These are phyloP conservation scores for Aotus griseimembra DNA, from an alignment of 2,797 vertebrate species.

Conservation along the genomic window DNA sequence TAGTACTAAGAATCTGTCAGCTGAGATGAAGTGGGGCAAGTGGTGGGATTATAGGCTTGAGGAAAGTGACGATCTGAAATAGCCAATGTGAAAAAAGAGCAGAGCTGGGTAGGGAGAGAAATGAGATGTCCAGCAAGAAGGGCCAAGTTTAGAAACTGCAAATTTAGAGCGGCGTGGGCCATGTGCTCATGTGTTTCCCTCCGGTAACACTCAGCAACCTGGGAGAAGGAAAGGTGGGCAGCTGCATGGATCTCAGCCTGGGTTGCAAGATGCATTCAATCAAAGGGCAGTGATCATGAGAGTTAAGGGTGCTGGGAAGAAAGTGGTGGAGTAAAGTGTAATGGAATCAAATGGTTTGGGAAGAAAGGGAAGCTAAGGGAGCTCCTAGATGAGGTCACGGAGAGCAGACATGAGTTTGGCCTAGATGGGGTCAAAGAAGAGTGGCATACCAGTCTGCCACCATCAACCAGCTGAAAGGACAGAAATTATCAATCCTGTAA, in stretches of 20 bases:
- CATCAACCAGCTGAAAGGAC: background rate
- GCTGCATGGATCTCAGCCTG: background rate
- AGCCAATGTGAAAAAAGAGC: background rate
- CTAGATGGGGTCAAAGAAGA: background rate
- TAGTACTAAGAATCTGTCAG: background rate
- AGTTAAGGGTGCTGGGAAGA: background rate
- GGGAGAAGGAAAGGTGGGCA: background rate
- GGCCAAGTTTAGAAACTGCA: background rate
- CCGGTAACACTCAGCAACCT: background rate
- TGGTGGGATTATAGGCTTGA: background rate
- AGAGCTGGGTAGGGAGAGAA: background rate
- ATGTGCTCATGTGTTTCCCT: background rate
- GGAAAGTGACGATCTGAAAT: background rate
- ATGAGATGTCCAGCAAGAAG: background rate
- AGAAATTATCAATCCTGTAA: background rate
- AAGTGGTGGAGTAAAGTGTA: background rate
- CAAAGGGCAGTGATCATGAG: background rate
- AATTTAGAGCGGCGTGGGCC: background rate
- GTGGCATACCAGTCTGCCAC: background rate
- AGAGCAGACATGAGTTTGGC: background rate
- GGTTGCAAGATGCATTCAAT: background rate
- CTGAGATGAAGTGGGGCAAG: background rate
- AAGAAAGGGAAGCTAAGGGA: background rate
- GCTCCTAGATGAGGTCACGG: background rate
- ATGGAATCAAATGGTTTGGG: background rate